Evolutionary conservation across 2,888 invertebrate genomes (phyloP).

Genomic region (Oligia strigilis): DNA sequence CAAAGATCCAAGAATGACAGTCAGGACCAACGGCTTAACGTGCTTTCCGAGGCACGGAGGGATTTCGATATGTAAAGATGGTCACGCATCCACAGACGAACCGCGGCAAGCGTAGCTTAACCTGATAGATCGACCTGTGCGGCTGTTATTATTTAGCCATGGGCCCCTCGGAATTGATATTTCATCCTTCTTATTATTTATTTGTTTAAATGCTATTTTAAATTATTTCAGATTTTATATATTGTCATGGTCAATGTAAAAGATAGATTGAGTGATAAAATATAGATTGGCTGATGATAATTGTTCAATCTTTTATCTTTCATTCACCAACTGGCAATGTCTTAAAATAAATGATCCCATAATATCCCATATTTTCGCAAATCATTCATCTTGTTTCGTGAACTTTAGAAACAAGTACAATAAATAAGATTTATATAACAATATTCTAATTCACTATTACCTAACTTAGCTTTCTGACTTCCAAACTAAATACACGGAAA

Average conservation of each 20-base stretch:
- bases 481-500: conserved; percentile 44
- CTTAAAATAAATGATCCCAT: not conserved
- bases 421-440: not conserved
- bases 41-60: too few species aligned
- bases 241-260: not conserved
- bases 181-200: conserved; percentile 14
- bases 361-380: not conserved
- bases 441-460: conserved; percentile 6
- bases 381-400: not conserved
- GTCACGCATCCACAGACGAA: too few species aligned
- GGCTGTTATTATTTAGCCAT: too few species aligned
- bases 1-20: too few species aligned
- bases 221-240: not conserved
- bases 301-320: not conserved
- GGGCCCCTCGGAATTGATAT: too few species aligned
- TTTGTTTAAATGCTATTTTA: not conserved
- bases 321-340: not conserved
- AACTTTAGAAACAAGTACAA: not conserved
- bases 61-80: too few species aligned
- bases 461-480: conserved; percentile 26
- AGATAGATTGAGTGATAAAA: not conserved
- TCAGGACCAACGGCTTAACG: too few species aligned
- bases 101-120: too few species aligned
- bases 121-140: too few species aligned
- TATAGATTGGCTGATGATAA: too few species aligned